phyloP scores from a whole-genome alignment of 2,797 vertebrate species.

The Mareca strepera region DNA sequence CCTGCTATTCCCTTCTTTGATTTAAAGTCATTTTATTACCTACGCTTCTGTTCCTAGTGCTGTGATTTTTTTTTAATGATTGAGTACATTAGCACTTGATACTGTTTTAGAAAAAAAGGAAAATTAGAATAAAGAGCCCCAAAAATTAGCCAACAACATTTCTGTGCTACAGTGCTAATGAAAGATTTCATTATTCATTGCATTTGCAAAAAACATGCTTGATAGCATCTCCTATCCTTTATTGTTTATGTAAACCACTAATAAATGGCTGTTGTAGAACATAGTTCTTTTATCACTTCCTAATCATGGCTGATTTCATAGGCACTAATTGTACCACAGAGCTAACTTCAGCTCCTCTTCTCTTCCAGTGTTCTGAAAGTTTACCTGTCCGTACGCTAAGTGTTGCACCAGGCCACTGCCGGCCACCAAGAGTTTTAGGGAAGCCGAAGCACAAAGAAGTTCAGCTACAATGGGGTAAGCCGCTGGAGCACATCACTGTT shows the following conservation, averaged over 20 bases:
- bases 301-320: background rate
- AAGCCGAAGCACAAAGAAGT: constrained; percentile 96
- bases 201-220: background rate
- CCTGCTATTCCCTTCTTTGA: background rate
- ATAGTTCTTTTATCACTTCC: background rate
- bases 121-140: background rate
- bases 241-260: background rate
- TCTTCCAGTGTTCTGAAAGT: constrained; percentile 88
- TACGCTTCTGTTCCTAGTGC: background rate
- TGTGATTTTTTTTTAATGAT: background rate
- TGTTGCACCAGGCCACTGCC: constrained; percentile 91
- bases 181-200: background rate
- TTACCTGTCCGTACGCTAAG: constrained; percentile 89
- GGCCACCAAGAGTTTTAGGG: constrained; percentile 87
- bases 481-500: background rate
- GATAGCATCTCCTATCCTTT: background rate
- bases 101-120: background rate
- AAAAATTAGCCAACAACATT: background rate
- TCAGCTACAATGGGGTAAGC: constrained; percentile 95
- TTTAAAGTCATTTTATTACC: background rate
- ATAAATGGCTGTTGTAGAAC: background rate
- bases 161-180: background rate
- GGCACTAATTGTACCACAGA: fast-evolving
- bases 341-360: background rate
- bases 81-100: background rate